These are phyloP conservation scores for Hystrix cristata DNA, from an alignment of 2,113 vertebrate genomes.

Conservation along the genomic window DNA sequence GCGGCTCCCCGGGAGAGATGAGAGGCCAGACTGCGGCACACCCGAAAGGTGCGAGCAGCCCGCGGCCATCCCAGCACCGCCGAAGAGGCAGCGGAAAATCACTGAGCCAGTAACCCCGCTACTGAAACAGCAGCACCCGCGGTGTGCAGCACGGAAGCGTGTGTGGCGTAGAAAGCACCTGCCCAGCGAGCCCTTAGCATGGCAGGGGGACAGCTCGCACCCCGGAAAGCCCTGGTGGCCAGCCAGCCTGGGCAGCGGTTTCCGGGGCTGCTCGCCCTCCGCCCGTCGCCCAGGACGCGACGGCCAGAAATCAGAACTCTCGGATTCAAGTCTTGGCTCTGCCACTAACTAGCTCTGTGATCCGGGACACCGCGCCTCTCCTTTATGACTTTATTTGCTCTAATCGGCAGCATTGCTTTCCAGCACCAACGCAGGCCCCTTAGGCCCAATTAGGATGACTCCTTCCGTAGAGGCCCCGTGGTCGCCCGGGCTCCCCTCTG, in stretches of 20 bases:
- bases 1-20: not conserved
- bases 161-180: not conserved
- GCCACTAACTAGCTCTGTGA: not conserved
- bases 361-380: not conserved
- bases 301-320: not conserved
- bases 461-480: not conserved
- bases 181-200: not conserved
- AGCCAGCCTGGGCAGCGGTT: not conserved
- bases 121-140: constrained; percentile 66
- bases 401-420: not conserved
- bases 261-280: not conserved
- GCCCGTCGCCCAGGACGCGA: not conserved
- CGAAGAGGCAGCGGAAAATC: constrained; percentile 50
- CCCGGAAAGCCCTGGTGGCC: not conserved
- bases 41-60: not conserved
- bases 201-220: not conserved
- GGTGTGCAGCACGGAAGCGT: not conserved
- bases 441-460: constrained; percentile 3
- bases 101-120: not conserved
- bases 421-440: not conserved
- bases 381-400: not conserved
- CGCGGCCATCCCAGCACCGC: not conserved
- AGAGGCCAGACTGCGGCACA: not conserved
- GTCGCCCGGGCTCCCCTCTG: not conserved
- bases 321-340: constrained; percentile 1